Base-by-base conservation (phyloP, 2,113 vertebrate genomes). In the Noturus placidus region DNA sequence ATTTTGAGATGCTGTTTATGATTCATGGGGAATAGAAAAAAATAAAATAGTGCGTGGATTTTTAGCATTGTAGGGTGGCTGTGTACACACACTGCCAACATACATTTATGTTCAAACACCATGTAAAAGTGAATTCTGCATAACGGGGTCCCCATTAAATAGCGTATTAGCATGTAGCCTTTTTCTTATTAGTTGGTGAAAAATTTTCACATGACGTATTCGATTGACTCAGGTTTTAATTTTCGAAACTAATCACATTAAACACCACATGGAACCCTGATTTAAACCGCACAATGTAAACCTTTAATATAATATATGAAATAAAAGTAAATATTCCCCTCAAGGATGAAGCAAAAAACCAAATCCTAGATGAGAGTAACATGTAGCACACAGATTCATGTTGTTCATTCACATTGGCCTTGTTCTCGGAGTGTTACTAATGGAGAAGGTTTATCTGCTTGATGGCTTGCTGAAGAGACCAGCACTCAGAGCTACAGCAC, bases 391-490 rank as follows among this genome's bases (percentile, higher is more conserved):
- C 54, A 61, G 30, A 67, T 6, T 50, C 17, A 1, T 65, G 59
- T 19, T 30, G 54, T 76, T 13, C 35, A n/a, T 52, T 67, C 65
- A 54, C 65, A 7, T 46, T 42, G 22, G 10, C 11, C 52, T 54
- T 61, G 56, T 50, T 65, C n/a, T 3, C 27, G 22, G n/a, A 50
- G 25, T 50, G 25, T 33, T 78, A 52, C 84, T 86, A 65, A 86
- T 78, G 57, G 74, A 86, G 27, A 27, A 35, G 72, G n/a, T 63
- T 78, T 78, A 86, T 85, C 84, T 76, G 6, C 70, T 85, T 33
- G 72, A 86, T 33, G 72, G 72, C 76, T 61, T 42, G 72, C 35
- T 78, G 56, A 78, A 86, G 56, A 86, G 38, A 63, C 74, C 76
- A 78, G 84, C 72, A 54, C 56, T 77, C 54, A 50, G 33, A 42